Percentiles rank a stretch among this genome's conserved stretches.
Evolutionary conservation across 2,888 invertebrate species (phyloP).

Genomic region (Ophioninae sp.): DNA sequence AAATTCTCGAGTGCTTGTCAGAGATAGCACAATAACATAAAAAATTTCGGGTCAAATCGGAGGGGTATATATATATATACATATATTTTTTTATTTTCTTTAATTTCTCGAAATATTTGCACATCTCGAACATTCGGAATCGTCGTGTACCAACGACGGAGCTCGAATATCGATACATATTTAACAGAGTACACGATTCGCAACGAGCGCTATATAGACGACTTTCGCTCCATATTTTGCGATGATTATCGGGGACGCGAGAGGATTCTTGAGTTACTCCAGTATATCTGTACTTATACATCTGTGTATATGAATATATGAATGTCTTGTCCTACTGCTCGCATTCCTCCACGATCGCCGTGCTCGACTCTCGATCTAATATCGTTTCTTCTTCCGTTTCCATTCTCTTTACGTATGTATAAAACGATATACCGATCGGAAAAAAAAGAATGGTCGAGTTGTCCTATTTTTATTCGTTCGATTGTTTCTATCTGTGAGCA

Average conservation of each 20-base stretch:
- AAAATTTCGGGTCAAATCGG: no score
- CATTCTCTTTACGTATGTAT: slow-evolving; percentile 30
- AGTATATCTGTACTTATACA: background rate
- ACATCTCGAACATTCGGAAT: background rate
- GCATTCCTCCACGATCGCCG: slow-evolving; percentile 64
- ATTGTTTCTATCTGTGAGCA: no score
- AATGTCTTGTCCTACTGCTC: slow-evolving; percentile 66
- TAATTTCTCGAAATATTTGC: background rate
- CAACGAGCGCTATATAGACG: slow-evolving; percentile 10
- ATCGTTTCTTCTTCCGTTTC: slow-evolving; percentile 60
- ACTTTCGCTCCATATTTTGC: slow-evolving; percentile 62
- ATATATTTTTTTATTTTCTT: background rate
- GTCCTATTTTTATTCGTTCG: background rate
- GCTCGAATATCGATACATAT: slow-evolving; percentile 26
- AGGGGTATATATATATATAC: no score
- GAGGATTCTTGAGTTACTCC: slow-evolving; percentile 53
- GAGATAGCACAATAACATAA: no score
- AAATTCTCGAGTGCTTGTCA: no score
- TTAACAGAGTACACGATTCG: slow-evolving; percentile 23
- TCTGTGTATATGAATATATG: slow-evolving; percentile 11
- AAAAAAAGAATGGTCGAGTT: background rate
- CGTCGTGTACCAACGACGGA: slow-evolving; percentile 6
- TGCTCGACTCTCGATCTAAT: slow-evolving; percentile 57
- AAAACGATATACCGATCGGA: background rate
- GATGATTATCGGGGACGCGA: slow-evolving; percentile 54